Conservation (phyloP, 2,113 vertebrate species). For the Heterochromis multidens region DNA sequence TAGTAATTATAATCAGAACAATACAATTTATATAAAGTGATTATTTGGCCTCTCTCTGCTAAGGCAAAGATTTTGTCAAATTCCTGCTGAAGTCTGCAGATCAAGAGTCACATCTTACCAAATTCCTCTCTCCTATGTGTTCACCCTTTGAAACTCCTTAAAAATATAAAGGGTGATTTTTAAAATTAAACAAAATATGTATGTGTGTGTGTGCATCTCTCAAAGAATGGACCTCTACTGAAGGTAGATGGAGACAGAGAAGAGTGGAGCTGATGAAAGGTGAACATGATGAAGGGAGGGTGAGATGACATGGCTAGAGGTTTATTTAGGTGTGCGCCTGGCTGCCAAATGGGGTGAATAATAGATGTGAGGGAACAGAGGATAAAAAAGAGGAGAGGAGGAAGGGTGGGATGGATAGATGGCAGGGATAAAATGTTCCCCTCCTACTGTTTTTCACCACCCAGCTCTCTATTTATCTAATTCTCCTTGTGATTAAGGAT, state of each 20-base stretch:
- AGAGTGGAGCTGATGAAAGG: background rate
- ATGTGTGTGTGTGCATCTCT: background rate
- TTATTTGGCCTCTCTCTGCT: background rate
- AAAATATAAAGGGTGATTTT: background rate
- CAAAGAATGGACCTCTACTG: background rate
- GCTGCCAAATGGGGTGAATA: slow-evolving; percentile 56
- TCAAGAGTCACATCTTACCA: background rate
- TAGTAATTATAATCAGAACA: background rate
- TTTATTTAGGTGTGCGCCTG: slow-evolving; percentile 31
- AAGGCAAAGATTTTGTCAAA: background rate
- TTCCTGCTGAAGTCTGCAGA: background rate
- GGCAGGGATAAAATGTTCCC: slow-evolving; percentile 13
- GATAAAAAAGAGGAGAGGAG: slow-evolving; percentile 29
- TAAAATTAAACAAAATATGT: background rate
- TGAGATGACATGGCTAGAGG: background rate
- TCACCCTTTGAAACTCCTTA: background rate
- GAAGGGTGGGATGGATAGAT: background rate
- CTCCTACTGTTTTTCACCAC: background rate
- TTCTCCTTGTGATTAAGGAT: slow-evolving; percentile 3
- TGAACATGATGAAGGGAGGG: background rate
- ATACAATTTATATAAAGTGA: background rate
- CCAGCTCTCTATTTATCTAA: background rate
- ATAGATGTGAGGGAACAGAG: slow-evolving; percentile 52
- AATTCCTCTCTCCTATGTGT: background rate
- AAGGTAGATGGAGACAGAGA: background rate